Percentiles rank a stretch among this genome's conserved stretches.
Conservation (phyloP, 2,888 invertebrate genomes). For the Lycocerus yunnanus region DNA sequence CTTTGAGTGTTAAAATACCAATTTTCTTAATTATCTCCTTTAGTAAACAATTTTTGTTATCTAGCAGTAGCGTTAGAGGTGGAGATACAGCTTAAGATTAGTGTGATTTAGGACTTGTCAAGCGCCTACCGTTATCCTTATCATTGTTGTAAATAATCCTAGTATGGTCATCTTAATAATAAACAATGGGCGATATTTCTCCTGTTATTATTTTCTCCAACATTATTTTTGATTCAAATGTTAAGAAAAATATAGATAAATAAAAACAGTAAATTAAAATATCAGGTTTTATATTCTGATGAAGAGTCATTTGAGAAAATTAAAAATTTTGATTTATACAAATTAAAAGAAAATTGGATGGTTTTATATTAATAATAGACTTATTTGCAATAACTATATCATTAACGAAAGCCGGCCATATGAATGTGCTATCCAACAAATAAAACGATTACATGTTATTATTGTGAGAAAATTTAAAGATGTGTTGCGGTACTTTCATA, state of each 20-base stretch:
- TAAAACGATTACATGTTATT: neutral
- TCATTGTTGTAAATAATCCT: neutral
- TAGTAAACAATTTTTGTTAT: neutral
- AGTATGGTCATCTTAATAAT: neutral
- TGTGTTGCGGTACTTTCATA: conserved; percentile 8
- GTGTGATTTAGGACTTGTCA: neutral
- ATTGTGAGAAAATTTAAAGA: conserved; percentile 10
- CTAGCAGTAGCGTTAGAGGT: neutral
- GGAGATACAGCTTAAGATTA: neutral
- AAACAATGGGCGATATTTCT: neutral
- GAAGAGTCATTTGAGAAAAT: neutral
- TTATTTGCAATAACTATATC: neutral
- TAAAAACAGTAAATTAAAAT: neutral
- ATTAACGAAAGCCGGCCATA: neutral
- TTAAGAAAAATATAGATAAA: neutral
- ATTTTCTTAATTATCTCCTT: neutral
- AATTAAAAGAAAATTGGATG: neutral
- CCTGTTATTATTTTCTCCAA: neutral
- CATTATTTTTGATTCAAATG: neutral
- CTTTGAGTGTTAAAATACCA: neutral
- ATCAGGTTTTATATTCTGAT: neutral
- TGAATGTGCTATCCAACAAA: neutral
- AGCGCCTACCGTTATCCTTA: neutral
- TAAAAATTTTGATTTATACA: neutral
- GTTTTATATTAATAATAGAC: neutral